Conservation (phyloP, 2,113 vertebrate genomes). For the Tringa solitaria region DNA sequence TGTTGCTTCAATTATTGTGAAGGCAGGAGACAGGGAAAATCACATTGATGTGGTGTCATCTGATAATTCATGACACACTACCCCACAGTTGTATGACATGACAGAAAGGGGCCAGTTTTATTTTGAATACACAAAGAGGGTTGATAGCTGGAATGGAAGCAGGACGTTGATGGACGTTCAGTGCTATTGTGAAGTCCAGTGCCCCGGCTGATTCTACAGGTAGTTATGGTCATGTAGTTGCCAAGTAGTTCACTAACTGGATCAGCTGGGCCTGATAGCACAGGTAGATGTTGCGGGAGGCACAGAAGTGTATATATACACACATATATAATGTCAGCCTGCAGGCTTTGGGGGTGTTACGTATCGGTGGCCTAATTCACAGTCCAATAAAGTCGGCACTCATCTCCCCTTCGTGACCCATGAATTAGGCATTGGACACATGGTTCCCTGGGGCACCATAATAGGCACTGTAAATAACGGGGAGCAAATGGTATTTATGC, state of each 20-base stretch:
- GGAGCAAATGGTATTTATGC: slow-evolving; percentile 31
- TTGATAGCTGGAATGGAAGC: background rate
- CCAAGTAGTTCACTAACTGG: background rate
- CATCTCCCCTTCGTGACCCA: background rate
- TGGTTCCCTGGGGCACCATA: background rate
- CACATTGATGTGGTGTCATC: background rate
- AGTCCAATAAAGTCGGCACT: background rate
- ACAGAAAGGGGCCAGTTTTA: background rate
- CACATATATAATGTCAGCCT: background rate
- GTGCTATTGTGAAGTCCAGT: accelerated
- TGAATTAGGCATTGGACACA: background rate
- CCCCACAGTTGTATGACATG: background rate
- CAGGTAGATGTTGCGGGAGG: background rate
- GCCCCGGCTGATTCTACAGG: background rate
- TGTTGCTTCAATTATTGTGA: background rate
- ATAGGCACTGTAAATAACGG: background rate
- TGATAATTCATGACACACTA: background rate
- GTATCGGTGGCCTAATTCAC: slow-evolving; percentile 7
- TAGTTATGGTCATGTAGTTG: background rate
- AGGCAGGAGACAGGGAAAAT: background rate
- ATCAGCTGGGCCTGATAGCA: background rate
- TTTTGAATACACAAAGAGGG: background rate
- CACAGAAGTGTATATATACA: background rate
- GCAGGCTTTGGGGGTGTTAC: background rate
- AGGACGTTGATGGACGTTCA: accelerated